Percentiles rank a stretch among this genome's conserved stretches.
Evolutionary conservation across 2,888 invertebrate species (phyloP).

Genomic region (Scaptomyza caliginosa): DNA sequence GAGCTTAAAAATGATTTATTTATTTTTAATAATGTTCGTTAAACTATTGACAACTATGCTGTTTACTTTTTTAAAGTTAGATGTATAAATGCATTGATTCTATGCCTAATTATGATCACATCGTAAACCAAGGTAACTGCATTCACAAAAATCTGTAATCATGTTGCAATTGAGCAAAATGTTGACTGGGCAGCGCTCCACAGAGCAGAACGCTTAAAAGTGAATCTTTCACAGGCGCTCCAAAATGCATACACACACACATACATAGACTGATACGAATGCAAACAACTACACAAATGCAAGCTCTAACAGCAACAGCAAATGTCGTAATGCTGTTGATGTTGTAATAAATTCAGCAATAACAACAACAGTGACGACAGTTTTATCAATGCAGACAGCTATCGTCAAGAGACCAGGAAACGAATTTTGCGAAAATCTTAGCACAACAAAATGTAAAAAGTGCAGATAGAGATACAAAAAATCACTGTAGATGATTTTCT

Average conservation of each 20-base stretch:
- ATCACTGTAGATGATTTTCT: slow-evolving; percentile 37
- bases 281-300: slow-evolving; percentile 35
- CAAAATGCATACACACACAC: slow-evolving; percentile 31
- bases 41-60: too few relatives aligned
- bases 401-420: slow-evolving; percentile 66
- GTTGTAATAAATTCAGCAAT: slow-evolving; percentile 71
- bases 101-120: neutral
- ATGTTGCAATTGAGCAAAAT: slow-evolving; percentile 20
- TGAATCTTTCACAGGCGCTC: slow-evolving; percentile 62
- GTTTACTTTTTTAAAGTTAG: too few relatives aligned
- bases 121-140: neutral
- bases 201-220: slow-evolving; percentile 60
- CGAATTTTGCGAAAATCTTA: slow-evolving; percentile 59
- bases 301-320: slow-evolving; percentile 55
- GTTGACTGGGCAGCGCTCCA: slow-evolving; percentile 46
- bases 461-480: slow-evolving; percentile 35
- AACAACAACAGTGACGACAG: slow-evolving; percentile 49
- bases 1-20: neutral
- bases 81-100: neutral
- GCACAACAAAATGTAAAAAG: slow-evolving; percentile 61
- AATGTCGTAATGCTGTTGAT: slow-evolving; percentile 77
- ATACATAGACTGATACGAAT: slow-evolving; percentile 32
- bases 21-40: too few relatives aligned
- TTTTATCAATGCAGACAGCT: slow-evolving; percentile 60
- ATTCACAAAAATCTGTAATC: neutral